Evolutionary conservation across 2,888 invertebrate genomes (phyloP), one percentile per base, ranked within the genome.

Genomic region (Epinotia bilunana): DNA sequence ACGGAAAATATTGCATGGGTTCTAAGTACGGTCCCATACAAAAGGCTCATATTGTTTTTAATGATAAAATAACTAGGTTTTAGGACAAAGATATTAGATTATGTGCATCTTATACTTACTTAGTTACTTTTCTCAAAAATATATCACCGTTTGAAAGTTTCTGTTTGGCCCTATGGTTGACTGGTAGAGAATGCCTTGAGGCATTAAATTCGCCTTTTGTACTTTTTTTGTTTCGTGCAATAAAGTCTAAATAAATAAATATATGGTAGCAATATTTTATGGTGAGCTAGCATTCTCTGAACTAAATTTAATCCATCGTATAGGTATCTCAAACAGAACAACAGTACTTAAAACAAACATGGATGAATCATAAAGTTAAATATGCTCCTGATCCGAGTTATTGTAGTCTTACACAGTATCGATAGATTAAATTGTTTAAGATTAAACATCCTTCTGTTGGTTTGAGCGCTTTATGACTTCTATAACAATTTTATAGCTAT

Each of bases 401-500:
- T 71, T 62, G 63, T 57, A 55, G 74, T 60, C 74, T 60, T 71
- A 65, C 71, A 49, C 70, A 55, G 72, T 57, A 75, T 75, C 75
- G 67, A 72, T 67, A 72, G 75, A 75, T 75, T 75, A 75, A 75
- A 75, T 72, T 75, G 62, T 67, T 20, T 20, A 43, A 75, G 75
- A 75, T 75, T 75, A 72, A 72, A 67, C 75, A 61, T 62, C 61
- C 67, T 75, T 28, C 67, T 60, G 71, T 72, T 43, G 61, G 71
- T 75, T 71, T 46, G 33, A 28, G 67, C 57, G 57, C 33, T 75
- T 75, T 75, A 75, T 72, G 75, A 72, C 67, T 75, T 71, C 75
- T 75, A 75, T 75, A 75, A 75, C 67, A 61, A 75, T 75, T 75
- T 75, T 62, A 75, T 75, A 67, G 75, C 70, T 71, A n/a, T n/a